phyloP scores from a whole-genome alignment of 1,140 invertebrate genomes.

The Drosophila tropicalis region DNA sequence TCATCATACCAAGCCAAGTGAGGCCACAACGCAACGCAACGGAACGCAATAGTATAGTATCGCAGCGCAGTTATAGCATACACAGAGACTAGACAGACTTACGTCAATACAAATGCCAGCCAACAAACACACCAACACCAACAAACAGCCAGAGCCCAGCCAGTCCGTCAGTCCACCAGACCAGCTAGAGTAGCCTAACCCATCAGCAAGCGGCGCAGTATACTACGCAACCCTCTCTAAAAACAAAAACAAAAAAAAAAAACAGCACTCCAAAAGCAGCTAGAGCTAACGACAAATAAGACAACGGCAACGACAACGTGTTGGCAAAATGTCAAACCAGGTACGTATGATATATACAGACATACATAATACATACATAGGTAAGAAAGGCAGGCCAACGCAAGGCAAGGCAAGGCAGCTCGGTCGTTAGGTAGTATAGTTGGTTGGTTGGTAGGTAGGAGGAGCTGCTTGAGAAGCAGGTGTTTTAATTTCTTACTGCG shows the following conservation, averaged over 20 bases:
- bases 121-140: conserved; percentile 50
- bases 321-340: conserved; percentile 71
- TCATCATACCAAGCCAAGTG: conserved; percentile 48
- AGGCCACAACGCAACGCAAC: conserved; percentile 7
- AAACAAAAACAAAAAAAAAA: neutral
- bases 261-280: conserved; percentile 28
- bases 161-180: neutral
- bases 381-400: neutral
- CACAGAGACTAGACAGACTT: conserved; percentile 32
- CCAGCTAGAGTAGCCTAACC: conserved; percentile 10
- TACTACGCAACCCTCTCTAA: conserved; percentile 62
- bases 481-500: conserved; percentile 34
- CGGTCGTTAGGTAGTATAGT: neutral
- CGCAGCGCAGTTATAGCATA: conserved; percentile 74
- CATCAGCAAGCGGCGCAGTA: conserved; percentile 18
- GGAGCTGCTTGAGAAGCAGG: conserved; percentile 41
- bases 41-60: conserved; percentile 30
- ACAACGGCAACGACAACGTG: conserved; percentile 35
- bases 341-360: conserved; percentile 23
- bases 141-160: conserved; percentile 32
- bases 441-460: neutral
- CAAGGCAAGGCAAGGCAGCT: neutral
- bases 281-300: conserved; percentile 12
- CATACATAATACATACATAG: conserved; percentile 23
- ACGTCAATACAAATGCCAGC: conserved; percentile 64